Evolutionary conservation across 1,140 invertebrate species (phyloP), one percentile per base, ranked within the genome.

Genomic region (Leptoteleia sp.): DNA sequence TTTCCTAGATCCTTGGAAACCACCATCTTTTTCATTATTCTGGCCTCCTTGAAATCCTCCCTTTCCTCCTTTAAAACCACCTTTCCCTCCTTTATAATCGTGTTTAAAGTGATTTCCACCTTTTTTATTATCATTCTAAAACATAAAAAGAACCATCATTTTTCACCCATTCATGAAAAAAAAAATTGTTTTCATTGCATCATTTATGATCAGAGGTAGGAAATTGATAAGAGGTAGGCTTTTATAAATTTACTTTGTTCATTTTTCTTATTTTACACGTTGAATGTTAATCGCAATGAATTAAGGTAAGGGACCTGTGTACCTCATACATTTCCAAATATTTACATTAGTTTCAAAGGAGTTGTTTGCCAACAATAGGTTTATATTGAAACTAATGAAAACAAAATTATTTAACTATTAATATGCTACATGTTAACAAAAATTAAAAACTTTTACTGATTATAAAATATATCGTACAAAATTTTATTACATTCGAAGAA

Each of bases 291-390:
- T n/a, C n/a, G n/a, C n/a, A n/a, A n/a, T n/a, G n/a, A n/a, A 59
- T 81, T 77, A 64, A 72, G 82, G 80, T 83, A 84, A 84, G 75
- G 86, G 86, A 88, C 84, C 86, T 89, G 85, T 43, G 79, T 82
- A 83, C 83, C 67, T 81, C 72, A 40, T 43, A 72, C 76, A 84
- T 86, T 86, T 88, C 85, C 85, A 67, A 83, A 91, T 92, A 93
- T 93, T 95, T 94, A 98, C 96, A 96, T 98, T 98, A 77, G 96
- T 96, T 86, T 97, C 95, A 91, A 98, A 98, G 70, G 96, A 97
- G 92, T 98, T 98, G 90, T 97, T 93, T 79, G 91, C 90, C 83
- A 98, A 91, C 84, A 93, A 91, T 72, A 92, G 92, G 89, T 96
- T 93, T 78, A 97, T 88, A 40, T 90, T 80, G 13, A 97, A 82